These are phyloP conservation scores for Xestia rhomboidea DNA, from an alignment of 2,888 invertebrate genomes.

Conservation along the genomic window DNA sequence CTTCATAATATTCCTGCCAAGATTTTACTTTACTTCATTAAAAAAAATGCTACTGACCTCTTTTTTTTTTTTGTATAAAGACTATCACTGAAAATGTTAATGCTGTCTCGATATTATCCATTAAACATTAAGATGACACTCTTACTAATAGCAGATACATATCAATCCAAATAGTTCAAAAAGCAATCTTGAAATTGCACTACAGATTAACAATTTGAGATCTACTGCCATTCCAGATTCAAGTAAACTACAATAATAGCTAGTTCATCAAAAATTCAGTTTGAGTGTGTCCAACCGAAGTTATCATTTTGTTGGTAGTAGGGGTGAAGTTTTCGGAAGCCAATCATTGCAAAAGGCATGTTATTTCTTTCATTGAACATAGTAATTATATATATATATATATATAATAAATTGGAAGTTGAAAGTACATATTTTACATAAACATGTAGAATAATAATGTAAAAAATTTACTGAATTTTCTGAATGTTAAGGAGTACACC, in stretches of 20 bases:
- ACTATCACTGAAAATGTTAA: background rate
- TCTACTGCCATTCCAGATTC: background rate
- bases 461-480: background rate
- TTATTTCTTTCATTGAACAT: background rate
- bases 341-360: background rate
- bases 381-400: no score
- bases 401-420: background rate
- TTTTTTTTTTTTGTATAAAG: background rate
- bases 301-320: background rate
- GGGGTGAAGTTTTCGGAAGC: background rate
- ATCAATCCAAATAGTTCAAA: background rate
- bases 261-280: conserved; percentile 3
- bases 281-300: background rate
- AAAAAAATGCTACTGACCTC: background rate
- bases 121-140: background rate
- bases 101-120: background rate
- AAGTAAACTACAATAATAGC: background rate
- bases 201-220: background rate
- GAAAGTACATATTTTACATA: background rate
- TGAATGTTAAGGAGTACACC: background rate
- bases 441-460: background rate
- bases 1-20: background rate
- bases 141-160: background rate
- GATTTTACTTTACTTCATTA: background rate
- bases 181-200: background rate